These are phyloP conservation scores for Drosophila kohkoa DNA, from an alignment of 1,140 invertebrate genomes.

Conservation along the genomic window DNA sequence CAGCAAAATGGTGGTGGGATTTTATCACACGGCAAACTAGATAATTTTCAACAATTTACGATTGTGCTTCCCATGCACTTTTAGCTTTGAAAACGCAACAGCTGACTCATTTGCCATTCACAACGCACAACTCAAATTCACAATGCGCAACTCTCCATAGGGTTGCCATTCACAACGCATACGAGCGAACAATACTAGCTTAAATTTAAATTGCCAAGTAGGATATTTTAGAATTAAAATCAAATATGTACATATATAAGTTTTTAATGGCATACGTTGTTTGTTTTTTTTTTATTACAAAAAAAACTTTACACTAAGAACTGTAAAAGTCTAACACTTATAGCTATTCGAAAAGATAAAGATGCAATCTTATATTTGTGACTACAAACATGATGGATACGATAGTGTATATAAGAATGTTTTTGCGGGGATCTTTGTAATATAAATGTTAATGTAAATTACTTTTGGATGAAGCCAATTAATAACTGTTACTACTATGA, in stretches of 20 bases:
- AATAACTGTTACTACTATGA: neutral
- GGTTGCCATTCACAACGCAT: constrained; percentile 36
- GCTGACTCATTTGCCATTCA: constrained; percentile 49
- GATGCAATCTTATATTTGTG: constrained; percentile 6
- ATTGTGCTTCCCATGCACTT: constrained; percentile 18
- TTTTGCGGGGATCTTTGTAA: neutral
- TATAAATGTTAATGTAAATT: constrained; percentile 17
- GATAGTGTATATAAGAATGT: neutral
- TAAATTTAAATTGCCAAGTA: constrained; percentile 19
- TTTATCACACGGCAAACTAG: neutral
- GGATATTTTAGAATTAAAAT: neutral
- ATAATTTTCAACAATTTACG: constrained; percentile 2
- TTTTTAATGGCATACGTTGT: neutral
- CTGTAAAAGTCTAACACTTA: neutral
- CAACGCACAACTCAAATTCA: constrained; percentile 8
- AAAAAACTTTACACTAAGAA: neutral
- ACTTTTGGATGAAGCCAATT: constrained; percentile 47
- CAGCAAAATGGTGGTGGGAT: constrained; percentile 16
- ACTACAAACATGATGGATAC: neutral
- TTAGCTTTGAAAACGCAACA: constrained; percentile 40
- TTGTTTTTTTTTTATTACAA: neutral
- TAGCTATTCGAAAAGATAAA: neutral
- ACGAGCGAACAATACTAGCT: neutral
- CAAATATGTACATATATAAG: neutral
- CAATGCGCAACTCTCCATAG: neutral